phyloP scores from a whole-genome alignment of 2,888 invertebrate species.

The Tenodera sinensis region DNA sequence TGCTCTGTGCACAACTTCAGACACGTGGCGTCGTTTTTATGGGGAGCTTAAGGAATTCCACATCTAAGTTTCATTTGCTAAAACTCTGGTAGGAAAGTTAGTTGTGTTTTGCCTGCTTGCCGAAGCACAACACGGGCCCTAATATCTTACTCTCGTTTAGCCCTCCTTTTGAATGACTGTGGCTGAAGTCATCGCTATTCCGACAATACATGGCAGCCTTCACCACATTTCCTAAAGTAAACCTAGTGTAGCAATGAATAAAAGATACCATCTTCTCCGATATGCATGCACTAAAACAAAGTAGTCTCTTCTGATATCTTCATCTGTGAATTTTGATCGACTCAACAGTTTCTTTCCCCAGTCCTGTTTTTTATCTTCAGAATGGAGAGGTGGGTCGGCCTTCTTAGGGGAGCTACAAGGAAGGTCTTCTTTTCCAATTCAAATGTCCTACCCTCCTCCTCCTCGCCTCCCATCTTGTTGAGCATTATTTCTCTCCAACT shows the following conservation, averaged over 20 bases:
- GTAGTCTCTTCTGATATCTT: conserved; percentile 21
- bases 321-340: conserved; percentile 19
- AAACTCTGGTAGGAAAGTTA: background rate
- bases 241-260: conserved; percentile 26
- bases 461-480: background rate
- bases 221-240: background rate
- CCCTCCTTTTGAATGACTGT: background rate
- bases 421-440: conserved; percentile 27
- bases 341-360: conserved; percentile 7
- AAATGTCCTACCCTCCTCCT: conserved; percentile 20
- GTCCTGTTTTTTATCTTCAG: background rate
- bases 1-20: background rate
- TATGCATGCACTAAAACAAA: conserved; percentile 28
- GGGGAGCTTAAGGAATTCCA: too few relatives aligned
- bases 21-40: background rate
- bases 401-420: conserved; percentile 22
- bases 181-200: background rate
- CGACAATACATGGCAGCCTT: too few relatives aligned
- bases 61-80: background rate
- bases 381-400: background rate
- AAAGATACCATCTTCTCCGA: conserved; percentile 18
- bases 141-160: background rate
- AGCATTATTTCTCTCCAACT: background rate
- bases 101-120: too few relatives aligned
- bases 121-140: background rate